Evolutionary conservation across 2,888 invertebrate genomes (phyloP).

Genomic region (Nebria salina): DNA sequence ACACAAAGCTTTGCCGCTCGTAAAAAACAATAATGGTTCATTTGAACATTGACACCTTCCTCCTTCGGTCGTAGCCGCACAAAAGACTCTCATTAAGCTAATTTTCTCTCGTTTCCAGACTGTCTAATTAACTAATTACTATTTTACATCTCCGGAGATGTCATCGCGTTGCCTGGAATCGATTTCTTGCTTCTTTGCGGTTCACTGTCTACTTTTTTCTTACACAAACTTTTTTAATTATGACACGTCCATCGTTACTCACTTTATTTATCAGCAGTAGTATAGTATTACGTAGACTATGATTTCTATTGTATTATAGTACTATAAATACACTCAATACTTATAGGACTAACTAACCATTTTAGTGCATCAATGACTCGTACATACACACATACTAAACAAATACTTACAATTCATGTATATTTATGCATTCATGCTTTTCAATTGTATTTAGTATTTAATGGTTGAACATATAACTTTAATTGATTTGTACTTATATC

Average conservation of each 20-base stretch:
- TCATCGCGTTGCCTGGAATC: constrained; percentile 13
- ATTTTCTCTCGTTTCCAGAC: constrained; percentile 56
- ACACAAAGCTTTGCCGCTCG: constrained; percentile 5
- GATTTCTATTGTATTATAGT: background rate
- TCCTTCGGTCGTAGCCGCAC: constrained; percentile 47
- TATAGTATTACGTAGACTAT: background rate
- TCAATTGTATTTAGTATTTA: too few species aligned
- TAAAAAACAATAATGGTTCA: constrained; percentile 44
- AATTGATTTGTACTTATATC: too few species aligned
- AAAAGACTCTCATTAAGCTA: constrained; percentile 57
- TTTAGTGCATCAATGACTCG: background rate
- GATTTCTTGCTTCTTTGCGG: constrained; percentile 14
- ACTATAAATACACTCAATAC: background rate
- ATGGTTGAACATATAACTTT: too few species aligned
- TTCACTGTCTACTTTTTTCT: background rate
- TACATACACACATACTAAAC: too few species aligned
- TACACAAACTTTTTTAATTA: constrained; percentile 3
- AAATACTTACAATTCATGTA: too few species aligned
- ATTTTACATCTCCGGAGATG: constrained; percentile 56
- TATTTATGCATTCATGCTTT: too few species aligned
- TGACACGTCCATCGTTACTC: background rate
- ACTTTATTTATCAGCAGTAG: background rate
- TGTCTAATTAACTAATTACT: constrained; percentile 59
- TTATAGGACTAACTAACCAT: background rate
- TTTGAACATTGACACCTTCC: constrained; percentile 44